phyloP scores from a whole-genome alignment of 2,797 vertebrate genomes.

The Cetoscarus ocellatus region DNA sequence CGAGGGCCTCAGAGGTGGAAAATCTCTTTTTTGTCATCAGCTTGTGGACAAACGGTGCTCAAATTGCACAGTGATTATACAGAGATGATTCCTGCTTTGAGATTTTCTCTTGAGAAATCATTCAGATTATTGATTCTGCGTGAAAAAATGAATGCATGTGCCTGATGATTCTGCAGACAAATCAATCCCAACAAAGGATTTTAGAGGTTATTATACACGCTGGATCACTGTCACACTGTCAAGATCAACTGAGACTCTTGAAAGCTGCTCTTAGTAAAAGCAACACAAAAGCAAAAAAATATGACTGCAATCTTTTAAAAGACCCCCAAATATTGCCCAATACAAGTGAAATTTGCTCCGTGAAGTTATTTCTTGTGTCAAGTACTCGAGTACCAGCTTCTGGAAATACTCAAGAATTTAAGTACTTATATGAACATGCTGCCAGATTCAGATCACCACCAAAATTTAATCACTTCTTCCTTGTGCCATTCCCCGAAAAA shows the following conservation, averaged over 20 bases:
- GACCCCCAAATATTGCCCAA: no score
- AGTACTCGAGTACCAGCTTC: no score
- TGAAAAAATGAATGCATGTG: background rate
- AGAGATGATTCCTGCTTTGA: background rate
- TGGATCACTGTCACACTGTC: background rate
- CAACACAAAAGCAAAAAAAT: no score
- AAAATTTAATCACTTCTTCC: no score
- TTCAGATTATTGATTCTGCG: background rate
- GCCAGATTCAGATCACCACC: no score
- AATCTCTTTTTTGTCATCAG: constrained; percentile 17
- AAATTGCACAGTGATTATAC: background rate
- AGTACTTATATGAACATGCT: no score
- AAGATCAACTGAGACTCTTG: background rate
- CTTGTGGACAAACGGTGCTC: constrained; percentile 22
- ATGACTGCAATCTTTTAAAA: no score
- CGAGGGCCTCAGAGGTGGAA: constrained; percentile 24
- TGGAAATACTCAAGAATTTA: no score
- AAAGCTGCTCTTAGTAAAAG: background rate
- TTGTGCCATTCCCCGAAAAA: no score
- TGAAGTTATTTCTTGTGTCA: no score
- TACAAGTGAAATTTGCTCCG: no score
- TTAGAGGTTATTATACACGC: background rate
- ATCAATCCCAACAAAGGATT: background rate
- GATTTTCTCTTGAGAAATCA: background rate
- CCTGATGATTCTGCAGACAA: background rate